A percentile compares a stretch with the other conserved stretches of the same genome.
Conservation (phyloP, 2,888 invertebrate genomes). For the Megalurothrips usitatus region DNA sequence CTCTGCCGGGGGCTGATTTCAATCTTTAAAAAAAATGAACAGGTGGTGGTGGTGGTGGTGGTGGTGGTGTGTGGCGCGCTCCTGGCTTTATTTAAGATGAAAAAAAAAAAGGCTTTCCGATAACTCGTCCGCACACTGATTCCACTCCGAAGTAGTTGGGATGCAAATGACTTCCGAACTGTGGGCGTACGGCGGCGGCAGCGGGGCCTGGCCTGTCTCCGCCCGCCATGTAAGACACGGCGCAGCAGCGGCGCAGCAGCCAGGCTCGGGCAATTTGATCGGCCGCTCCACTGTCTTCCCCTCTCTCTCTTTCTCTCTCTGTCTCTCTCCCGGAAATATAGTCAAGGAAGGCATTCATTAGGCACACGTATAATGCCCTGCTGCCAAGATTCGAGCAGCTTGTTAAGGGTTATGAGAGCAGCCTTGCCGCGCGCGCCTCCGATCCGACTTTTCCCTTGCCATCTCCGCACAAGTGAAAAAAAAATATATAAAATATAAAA, state of each 20-base stretch:
- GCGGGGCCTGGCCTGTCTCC: not conserved
- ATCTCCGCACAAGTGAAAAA: no score
- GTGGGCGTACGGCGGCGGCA: not conserved
- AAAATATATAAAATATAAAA: no score
- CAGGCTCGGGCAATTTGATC: not conserved
- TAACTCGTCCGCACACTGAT: conserved; percentile 10
- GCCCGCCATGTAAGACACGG: no score
- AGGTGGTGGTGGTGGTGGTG: no score
- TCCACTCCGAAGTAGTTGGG: conserved; percentile 12
- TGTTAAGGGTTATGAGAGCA: not conserved
- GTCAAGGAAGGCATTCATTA: not conserved
- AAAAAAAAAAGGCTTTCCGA: conserved; percentile 20
- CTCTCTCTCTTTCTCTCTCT: not conserved
- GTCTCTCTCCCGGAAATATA: no score
- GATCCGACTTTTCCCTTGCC: no score
- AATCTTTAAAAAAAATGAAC: conserved; percentile 25
- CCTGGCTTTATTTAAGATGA: no score
- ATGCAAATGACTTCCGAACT: conserved; percentile 12
- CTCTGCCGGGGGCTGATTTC: not conserved
- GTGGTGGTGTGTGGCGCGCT: not conserved
- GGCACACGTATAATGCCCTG: not conserved
- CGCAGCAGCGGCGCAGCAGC: no score
- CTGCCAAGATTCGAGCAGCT: not conserved
- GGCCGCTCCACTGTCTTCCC: not conserved
- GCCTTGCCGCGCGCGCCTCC: no score